Percentiles rank a stretch among this genome's conserved stretches.
Conservation (phyloP, 2,113 vertebrate species). For the Psilopsiagon aymara region DNA sequence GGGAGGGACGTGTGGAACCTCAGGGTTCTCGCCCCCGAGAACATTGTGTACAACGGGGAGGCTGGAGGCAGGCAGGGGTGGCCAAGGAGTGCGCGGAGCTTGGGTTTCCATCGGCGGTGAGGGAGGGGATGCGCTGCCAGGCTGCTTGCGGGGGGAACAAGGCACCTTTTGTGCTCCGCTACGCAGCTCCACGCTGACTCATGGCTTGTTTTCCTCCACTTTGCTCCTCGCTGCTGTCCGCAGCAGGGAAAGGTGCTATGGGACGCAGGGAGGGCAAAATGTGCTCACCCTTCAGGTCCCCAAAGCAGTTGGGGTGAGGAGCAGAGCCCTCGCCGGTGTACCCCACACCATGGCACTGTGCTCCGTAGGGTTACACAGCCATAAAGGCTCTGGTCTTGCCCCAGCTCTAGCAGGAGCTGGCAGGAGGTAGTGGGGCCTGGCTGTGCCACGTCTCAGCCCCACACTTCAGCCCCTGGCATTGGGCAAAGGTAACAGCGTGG, state of each 20-base stretch:
- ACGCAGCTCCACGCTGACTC: not conserved
- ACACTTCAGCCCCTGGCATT: too few species aligned
- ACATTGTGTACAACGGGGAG: not conserved
- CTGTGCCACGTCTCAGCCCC: not conserved
- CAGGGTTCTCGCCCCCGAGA: not conserved
- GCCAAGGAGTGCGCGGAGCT: not conserved
- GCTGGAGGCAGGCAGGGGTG: not conserved
- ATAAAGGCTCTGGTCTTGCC: not conserved
- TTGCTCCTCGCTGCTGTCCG: not conserved
- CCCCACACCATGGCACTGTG: not conserved
- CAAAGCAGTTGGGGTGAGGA: not conserved
- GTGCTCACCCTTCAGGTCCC: not conserved
- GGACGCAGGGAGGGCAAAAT: not conserved
- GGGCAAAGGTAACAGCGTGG: not conserved
- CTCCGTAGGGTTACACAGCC: not conserved
- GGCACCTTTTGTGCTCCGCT: constrained; percentile 41
- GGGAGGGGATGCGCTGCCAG: not conserved
- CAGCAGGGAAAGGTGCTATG: not conserved
- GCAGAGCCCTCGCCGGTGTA: not conserved
- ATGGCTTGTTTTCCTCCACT: not conserved
- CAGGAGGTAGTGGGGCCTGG: not conserved
- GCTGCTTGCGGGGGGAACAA: constrained; percentile 6
- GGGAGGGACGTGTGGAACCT: not conserved
- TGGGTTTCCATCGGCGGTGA: not conserved
- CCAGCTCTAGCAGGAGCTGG: not conserved